phyloP scores from a whole-genome alignment of 2,113 vertebrate species.

The Bucco capensis region DNA sequence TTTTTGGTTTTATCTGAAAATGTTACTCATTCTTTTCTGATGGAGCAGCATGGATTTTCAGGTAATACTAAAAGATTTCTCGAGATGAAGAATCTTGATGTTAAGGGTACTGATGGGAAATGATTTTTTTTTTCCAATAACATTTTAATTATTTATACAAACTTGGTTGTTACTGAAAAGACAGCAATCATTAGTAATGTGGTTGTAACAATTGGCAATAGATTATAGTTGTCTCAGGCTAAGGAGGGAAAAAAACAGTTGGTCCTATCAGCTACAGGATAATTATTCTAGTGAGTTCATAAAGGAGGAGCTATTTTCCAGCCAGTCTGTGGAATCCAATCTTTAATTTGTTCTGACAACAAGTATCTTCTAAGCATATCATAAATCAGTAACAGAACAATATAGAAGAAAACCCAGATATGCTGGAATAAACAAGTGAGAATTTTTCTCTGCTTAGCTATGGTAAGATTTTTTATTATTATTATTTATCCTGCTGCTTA shows the following conservation, averaged over 20 bases:
- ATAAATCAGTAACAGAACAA: background rate
- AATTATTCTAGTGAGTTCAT: background rate
- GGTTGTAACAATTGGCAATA: background rate
- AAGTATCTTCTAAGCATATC: background rate
- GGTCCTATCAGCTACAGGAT: background rate
- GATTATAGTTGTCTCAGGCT: background rate
- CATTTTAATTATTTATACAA: background rate
- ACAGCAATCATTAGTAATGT: background rate
- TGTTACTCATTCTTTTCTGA: background rate
- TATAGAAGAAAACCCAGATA: background rate
- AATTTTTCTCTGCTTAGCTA: background rate
- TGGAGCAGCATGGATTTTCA: background rate
- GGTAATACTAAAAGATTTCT: background rate
- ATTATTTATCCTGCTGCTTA: background rate
- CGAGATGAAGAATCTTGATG: fast-evolving
- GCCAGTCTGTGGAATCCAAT: background rate
- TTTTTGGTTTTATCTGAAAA: background rate
- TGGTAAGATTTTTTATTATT: background rate
- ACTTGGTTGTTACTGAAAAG: background rate
- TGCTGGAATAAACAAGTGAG: background rate
- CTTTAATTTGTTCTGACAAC: background rate
- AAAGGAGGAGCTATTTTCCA: background rate
- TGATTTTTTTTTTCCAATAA: background rate
- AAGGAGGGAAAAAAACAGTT: background rate
- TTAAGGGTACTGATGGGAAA: background rate